A percentile compares a stretch with the other conserved stretches of the same genome.
Evolutionary conservation across 2,888 invertebrate genomes (phyloP).

Genomic region (Rhamphomyia laevipes): DNA sequence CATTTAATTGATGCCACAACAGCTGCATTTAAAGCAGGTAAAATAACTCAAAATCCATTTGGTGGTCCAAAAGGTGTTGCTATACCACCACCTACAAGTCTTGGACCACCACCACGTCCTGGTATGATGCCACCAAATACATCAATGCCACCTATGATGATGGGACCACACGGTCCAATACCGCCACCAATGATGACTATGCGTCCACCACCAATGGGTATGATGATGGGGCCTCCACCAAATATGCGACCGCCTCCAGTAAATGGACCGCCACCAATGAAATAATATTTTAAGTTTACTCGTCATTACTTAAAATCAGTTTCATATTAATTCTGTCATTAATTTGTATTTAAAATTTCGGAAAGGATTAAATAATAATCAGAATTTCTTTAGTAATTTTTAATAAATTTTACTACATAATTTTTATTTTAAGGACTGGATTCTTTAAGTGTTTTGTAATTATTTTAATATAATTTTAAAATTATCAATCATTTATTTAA

Average conservation of each 20-base stretch:
- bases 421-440: too few relatives aligned
- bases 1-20: slow-evolving; percentile 97
- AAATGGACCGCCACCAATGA: slow-evolving; percentile 57
- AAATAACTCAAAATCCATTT: slow-evolving; percentile 87
- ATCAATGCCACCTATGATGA: slow-evolving; percentile 49
- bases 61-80: slow-evolving; percentile 55
- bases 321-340: too few relatives aligned
- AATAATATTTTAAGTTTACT: slow-evolving; percentile 4
- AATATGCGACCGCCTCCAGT: slow-evolving; percentile 59
- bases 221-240: slow-evolving; percentile 56
- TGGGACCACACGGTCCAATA: slow-evolving; percentile 62
- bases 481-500: too few relatives aligned
- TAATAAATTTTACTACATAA: too few relatives aligned
- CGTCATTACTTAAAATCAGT: too few relatives aligned
- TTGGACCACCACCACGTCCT: slow-evolving; percentile 44
- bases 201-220: slow-evolving; percentile 65
- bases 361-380: too few relatives aligned
- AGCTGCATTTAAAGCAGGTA: slow-evolving; percentile 94
- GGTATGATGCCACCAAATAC: slow-evolving; percentile 47
- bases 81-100: slow-evolving; percentile 63
- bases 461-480: too few relatives aligned
- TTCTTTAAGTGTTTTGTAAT: too few relatives aligned
- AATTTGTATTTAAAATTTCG: too few relatives aligned
- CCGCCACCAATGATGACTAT: slow-evolving; percentile 69
- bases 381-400: too few relatives aligned